Evolutionary conservation across 2,113 vertebrate species (phyloP).

Genomic region (Pluvialis apricaria): DNA sequence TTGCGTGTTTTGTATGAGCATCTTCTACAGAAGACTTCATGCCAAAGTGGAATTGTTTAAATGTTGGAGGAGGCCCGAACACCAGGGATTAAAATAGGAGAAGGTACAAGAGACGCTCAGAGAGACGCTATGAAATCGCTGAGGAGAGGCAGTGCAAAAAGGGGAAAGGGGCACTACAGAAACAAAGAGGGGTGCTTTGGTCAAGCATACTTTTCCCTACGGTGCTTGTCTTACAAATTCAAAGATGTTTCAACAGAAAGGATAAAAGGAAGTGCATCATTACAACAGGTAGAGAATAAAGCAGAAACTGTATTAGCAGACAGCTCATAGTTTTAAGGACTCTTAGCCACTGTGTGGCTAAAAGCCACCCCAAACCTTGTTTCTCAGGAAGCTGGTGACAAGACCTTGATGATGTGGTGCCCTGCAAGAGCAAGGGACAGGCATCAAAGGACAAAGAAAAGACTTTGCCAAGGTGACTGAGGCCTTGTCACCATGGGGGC

Average conservation of each 20-base stretch:
- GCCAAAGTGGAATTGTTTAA: neutral
- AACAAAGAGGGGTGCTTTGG: neutral
- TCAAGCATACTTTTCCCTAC: neutral
- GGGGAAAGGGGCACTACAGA: neutral
- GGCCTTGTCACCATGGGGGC: neutral
- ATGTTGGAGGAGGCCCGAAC: fast-evolving
- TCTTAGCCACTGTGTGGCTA: neutral
- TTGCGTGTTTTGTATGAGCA: neutral
- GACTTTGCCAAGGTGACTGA: neutral
- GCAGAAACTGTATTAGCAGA: neutral
- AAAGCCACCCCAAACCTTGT: neutral
- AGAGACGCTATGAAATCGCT: neutral
- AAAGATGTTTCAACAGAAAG: neutral
- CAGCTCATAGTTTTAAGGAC: fast-evolving
- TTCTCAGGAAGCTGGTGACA: neutral
- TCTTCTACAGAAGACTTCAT: neutral
- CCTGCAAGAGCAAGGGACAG: neutral
- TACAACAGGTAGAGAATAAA: neutral
- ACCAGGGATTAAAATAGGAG: neutral
- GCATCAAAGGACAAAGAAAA: neutral
- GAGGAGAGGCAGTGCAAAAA: neutral
- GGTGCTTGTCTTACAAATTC: neutral
- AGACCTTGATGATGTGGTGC: neutral
- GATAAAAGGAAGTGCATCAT: neutral
- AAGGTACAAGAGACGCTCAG: fast-evolving